These are phyloP conservation scores for Nannospalax galili DNA, from an alignment of 2,113 vertebrate species.

Conservation along the genomic window DNA sequence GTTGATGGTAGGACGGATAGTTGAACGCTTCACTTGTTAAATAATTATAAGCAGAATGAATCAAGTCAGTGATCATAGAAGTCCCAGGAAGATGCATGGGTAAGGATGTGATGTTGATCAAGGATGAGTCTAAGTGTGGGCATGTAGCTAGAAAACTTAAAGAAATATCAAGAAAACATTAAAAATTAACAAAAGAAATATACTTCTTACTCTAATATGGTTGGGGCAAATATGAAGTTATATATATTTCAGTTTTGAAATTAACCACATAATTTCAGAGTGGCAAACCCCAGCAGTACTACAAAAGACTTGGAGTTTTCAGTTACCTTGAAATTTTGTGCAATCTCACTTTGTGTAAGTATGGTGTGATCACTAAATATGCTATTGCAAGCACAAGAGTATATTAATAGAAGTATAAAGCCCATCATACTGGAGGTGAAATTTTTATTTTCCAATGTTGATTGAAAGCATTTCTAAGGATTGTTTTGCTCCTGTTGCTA, in stretches of 20 bases:
- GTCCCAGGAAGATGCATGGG: not conserved
- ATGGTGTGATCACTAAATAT: not conserved
- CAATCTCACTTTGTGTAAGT: not conserved
- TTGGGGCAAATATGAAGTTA: slow-evolving; percentile 11
- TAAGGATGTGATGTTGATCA: slow-evolving; percentile 6
- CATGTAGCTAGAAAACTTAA: not conserved
- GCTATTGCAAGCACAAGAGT: not conserved
- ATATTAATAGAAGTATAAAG: slow-evolving; percentile 27
- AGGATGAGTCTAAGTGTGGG: not conserved
- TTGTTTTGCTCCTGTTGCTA: not conserved
- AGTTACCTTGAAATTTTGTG: slow-evolving; percentile 41
- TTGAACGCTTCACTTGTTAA: slow-evolving; percentile 32
- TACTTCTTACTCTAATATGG: not conserved
- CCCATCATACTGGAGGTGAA: not conserved
- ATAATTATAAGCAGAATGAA: slow-evolving; percentile 20
- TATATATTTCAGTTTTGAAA: slow-evolving; percentile 20
- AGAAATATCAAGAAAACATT: not conserved
- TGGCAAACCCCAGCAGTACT: not conserved
- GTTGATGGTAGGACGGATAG: not conserved
- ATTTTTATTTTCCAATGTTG: slow-evolving; percentile 36
- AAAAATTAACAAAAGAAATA: not conserved
- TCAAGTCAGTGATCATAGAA: not conserved
- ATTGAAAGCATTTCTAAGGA: not conserved
- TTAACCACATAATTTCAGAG: slow-evolving; percentile 32
- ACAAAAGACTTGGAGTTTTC: not conserved